Percentiles rank a stretch among this genome's conserved stretches.
phyloP scores from a whole-genome alignment of 1,140 invertebrate species.

The Ceratoteleas bidentatus region DNA sequence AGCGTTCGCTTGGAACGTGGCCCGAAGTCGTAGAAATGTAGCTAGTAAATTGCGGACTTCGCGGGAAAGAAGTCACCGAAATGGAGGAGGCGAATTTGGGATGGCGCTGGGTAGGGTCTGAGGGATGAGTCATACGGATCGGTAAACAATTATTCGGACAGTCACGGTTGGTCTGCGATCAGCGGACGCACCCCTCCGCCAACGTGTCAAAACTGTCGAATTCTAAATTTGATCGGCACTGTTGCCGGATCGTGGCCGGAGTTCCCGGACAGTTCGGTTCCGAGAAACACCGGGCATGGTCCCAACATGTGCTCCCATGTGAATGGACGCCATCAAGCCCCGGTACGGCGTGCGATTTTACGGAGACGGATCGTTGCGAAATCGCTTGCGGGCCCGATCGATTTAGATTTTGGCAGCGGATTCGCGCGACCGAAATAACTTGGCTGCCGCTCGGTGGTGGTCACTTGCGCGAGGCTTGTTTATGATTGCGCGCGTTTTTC shows the following conservation, averaged over 20 bases:
- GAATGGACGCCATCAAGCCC: conserved; percentile 12
- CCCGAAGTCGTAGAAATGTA: too few relatives aligned
- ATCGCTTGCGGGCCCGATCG: not conserved
- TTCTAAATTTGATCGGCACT: conserved; percentile 58
- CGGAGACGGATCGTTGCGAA: not conserved
- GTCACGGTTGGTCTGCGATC: conserved; percentile 29
- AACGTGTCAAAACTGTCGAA: conserved; percentile 54
- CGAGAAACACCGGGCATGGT: conserved; percentile 21
- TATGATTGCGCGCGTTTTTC: not conserved
- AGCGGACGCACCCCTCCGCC: conserved; percentile 7
- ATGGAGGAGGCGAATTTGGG: too few relatives aligned
- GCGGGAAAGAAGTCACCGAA: too few relatives aligned
- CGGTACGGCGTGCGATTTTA: conserved; percentile 10
- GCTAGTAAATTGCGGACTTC: too few relatives aligned
- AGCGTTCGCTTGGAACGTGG: too few relatives aligned
- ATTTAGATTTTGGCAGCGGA: conserved; percentile 19
- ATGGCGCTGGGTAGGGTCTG: too few relatives aligned
- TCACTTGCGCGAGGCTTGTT: not conserved
- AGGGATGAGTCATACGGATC: conserved; percentile 31
- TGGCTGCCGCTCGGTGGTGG: not conserved
- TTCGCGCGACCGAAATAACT: conserved; percentile 10
- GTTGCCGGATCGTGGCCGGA: conserved; percentile 43
- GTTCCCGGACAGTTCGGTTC: conserved; percentile 36
- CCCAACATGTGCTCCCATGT: conserved; percentile 38
- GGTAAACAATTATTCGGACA: conserved; percentile 45